phyloP scores from a whole-genome alignment of 1,140 invertebrate species.

The Papilio polytes region DNA sequence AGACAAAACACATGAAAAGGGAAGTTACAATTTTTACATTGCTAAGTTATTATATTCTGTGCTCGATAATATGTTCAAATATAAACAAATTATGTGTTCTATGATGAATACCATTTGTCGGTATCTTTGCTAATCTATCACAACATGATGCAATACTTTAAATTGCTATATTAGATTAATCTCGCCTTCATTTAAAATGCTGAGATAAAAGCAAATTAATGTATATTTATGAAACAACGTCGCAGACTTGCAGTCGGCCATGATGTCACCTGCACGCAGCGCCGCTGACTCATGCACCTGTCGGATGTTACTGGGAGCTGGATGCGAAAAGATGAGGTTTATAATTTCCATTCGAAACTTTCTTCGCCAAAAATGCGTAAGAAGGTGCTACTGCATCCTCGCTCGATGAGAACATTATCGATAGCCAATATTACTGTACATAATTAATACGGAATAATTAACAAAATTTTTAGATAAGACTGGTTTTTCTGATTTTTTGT shows the following conservation, averaged over 20 bases:
- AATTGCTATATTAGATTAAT: not conserved
- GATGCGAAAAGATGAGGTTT: not conserved
- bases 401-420: not conserved
- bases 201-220: not conserved
- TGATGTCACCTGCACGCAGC: not conserved
- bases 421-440: not conserved
- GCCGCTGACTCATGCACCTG: not conserved
- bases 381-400: not conserved
- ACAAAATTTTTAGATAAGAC: not conserved
- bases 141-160: not conserved
- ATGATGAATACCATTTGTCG: not conserved
- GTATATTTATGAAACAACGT: not conserved
- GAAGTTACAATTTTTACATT: no score
- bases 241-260: not conserved
- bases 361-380: not conserved
- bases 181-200: not conserved
- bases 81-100: not conserved
- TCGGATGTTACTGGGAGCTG: not conserved
- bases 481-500: not conserved
- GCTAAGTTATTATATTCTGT: no score
- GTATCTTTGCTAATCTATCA: not conserved
- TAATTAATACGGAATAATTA: not conserved
- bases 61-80: no score
- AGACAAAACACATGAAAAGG: no score
- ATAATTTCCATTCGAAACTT: not conserved